Conservation (phyloP, 2,797 vertebrate genomes). For the Clamator glandarius region DNA sequence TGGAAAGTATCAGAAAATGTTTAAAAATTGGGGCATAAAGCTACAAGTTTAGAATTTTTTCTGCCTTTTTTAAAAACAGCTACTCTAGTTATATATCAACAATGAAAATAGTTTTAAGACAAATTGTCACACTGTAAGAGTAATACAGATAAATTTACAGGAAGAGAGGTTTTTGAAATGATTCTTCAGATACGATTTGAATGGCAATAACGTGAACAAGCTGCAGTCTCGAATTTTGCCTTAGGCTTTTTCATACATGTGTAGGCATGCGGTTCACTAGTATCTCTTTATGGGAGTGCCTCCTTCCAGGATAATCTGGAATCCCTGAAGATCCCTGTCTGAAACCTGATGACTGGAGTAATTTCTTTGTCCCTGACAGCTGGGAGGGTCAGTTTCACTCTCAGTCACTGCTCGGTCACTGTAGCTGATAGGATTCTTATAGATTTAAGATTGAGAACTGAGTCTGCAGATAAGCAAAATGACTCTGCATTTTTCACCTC, state of each 20-base stretch:
- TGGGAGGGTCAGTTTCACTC: neutral
- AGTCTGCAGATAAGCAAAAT: conserved; percentile 36
- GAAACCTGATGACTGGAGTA: neutral
- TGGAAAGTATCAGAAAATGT: neutral
- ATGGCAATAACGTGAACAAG: neutral
- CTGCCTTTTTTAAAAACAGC: neutral
- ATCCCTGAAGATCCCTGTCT: neutral
- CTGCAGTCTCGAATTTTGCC: conserved; percentile 14
- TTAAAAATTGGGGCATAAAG: neutral
- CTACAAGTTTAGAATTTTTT: neutral
- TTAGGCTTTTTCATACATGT: neutral
- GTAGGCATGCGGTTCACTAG: neutral
- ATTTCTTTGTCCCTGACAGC: conserved; percentile 7
- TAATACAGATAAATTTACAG: neutral
- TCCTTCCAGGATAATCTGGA: neutral
- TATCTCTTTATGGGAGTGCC: neutral
- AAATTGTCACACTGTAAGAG: neutral
- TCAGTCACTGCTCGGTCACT: neutral
- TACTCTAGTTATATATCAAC: neutral
- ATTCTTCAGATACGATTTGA: neutral
- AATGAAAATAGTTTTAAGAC: neutral
- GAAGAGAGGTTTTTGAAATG: neutral
- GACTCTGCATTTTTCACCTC: neutral
- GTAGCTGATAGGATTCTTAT: neutral
- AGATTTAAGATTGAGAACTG: neutral